Evolutionary conservation across 2,888 invertebrate genomes (phyloP).

Genomic region (Pediacus dermestoides): DNA sequence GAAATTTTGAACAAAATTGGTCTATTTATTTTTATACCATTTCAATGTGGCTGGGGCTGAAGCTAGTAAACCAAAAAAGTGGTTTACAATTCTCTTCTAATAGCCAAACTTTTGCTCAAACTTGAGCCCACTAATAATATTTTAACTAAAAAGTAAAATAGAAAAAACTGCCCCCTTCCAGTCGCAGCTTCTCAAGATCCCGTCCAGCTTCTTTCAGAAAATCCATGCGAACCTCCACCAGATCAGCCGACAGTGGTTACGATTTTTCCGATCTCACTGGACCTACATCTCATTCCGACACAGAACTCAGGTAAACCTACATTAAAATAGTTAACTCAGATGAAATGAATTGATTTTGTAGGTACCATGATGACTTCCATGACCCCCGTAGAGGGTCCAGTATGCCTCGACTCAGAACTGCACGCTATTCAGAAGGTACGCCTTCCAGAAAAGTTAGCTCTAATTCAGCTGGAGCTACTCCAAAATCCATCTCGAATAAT

Average conservation of each 20-base stretch:
- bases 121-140: background rate
- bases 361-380: slow-evolving; percentile 42
- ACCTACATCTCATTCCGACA: slow-evolving; percentile 69
- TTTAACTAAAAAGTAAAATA: slow-evolving; percentile 21
- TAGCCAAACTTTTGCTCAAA: too few relatives aligned
- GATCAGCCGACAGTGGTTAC: slow-evolving; percentile 62
- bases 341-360: slow-evolving; percentile 14
- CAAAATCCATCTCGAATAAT: slow-evolving; percentile 4
- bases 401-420: slow-evolving; percentile 40
- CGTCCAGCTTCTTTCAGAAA: slow-evolving; percentile 55
- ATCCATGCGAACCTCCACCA: slow-evolving; percentile 58
- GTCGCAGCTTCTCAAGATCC: slow-evolving; percentile 46
- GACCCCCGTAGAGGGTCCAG: slow-evolving; percentile 26
- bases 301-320: slow-evolving; percentile 61
- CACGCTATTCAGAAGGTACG: slow-evolving; percentile 41
- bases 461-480: slow-evolving; percentile 9
- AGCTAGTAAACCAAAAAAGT: too few relatives aligned
- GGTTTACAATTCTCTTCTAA: too few relatives aligned
- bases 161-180: slow-evolving; percentile 32
- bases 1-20: too few relatives aligned
- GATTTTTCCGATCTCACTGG: slow-evolving; percentile 55
- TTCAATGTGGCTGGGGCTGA: too few relatives aligned
- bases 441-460: slow-evolving; percentile 26
- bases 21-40: too few relatives aligned
- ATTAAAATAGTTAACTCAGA: too few relatives aligned